Conservation (phyloP, 1,140 invertebrate genomes). For the Drosophila varians region DNA sequence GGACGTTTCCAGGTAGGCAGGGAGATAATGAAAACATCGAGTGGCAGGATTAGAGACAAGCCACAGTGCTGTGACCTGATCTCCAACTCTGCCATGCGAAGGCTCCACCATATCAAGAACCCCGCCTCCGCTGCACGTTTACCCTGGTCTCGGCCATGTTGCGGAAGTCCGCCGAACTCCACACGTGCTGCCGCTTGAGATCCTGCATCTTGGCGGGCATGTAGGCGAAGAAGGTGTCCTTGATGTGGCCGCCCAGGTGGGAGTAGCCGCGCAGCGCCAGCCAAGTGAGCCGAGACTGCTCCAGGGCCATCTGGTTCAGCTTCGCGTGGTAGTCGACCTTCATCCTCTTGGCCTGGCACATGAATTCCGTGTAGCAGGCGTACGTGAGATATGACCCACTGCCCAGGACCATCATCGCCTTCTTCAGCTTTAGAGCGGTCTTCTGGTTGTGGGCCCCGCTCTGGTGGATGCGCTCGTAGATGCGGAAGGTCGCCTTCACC, state of each 20-base stretch:
- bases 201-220: constrained; percentile 59
- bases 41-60: neutral
- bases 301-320: constrained; percentile 39
- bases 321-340: neutral
- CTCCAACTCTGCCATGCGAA: neutral
- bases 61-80: neutral
- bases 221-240: constrained; percentile 67
- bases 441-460: accelerated
- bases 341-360: neutral
- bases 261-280: constrained; percentile 54
- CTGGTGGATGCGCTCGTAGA: constrained; percentile 8
- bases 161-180: constrained; percentile 24
- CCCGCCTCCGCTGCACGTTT: neutral
- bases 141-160: constrained; percentile 5
- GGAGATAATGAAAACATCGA: neutral
- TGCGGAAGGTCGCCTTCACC: neutral
- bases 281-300: constrained; percentile 49
- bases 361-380: neutral
- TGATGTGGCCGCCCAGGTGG: constrained; percentile 13
- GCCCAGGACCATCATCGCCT: too few relatives aligned
- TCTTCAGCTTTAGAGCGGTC: neutral
- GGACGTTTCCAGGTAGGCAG: neutral
- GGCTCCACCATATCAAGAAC: neutral
- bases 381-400: neutral
- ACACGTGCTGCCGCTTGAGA: constrained; percentile 24